Conservation (phyloP, 2,888 invertebrate species). For the Eupithecia abbreviata region DNA sequence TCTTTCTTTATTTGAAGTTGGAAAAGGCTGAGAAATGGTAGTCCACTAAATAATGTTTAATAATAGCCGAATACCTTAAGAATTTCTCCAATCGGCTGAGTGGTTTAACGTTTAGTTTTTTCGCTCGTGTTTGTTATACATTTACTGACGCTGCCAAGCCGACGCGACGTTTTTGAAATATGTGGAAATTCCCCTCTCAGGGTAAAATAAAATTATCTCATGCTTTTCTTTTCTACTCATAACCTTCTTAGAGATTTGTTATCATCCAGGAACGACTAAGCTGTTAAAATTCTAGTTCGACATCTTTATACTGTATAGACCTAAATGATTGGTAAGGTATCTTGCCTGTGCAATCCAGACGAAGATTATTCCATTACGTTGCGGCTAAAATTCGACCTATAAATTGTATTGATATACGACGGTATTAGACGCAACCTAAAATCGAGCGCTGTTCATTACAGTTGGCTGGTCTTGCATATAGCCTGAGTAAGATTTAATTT, state of each 20-base stretch:
- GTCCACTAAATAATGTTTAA: background rate
- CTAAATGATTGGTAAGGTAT: background rate
- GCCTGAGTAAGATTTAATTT: slow-evolving; percentile 25
- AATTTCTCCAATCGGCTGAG: background rate
- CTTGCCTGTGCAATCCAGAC: background rate
- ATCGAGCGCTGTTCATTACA: slow-evolving; percentile 15
- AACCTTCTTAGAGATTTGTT: background rate
- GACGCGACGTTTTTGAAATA: background rate
- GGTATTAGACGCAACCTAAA: slow-evolving; percentile 30
- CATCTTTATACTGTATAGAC: background rate
- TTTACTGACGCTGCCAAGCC: background rate
- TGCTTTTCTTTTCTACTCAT: background rate
- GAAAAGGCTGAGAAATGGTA: background rate
- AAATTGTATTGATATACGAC: slow-evolving; percentile 36
- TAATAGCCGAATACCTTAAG: background rate
- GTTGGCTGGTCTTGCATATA: slow-evolving; percentile 15
- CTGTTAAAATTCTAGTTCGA: background rate
- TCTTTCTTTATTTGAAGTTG: background rate
- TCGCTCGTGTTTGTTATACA: background rate
- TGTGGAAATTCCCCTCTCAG: background rate
- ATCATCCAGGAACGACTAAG: background rate
- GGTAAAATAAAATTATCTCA: background rate
- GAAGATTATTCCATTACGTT: slow-evolving; percentile 25
- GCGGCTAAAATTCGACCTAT: slow-evolving; percentile 26
- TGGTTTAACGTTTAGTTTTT: background rate